Base-by-base conservation (phyloP, 1,140 invertebrate species). In the Hyles euphorbiae region DNA sequence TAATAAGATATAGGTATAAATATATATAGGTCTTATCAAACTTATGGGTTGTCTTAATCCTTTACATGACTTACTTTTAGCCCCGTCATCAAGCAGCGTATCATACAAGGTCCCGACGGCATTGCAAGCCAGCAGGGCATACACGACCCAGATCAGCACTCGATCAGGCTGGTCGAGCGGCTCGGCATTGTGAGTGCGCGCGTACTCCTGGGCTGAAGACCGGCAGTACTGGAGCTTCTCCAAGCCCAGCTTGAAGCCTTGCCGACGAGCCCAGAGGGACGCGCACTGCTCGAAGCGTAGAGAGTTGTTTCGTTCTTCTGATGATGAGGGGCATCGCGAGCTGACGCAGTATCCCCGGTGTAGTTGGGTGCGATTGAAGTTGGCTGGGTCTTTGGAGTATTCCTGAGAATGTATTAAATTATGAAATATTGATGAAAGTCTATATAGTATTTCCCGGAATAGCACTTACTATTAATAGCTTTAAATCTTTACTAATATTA, bases 261-360 rank as follows among this genome's bases (percentile, higher is more conserved):
- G 63, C 5, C 36, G 53, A 8, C 61, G 34, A 4, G 60, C 66
- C 56, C 69, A 60, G n/a, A 53, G 63, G 9, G 73, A 58, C 3
- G 77, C 68, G 65, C 77, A 82, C 5, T 49, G 63, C 63, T 72
- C 70, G 66, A 82, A 80, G 34, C 70, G 72, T 3, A 52, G 53
- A 2, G 72, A 62, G 2, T 47, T 44, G 59, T 74, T 72, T 5
- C 9, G 12, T 43, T 72, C 76, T 8, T 12, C 22, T 9, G 60
- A 8, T 36, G 55, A 40, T 4, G 53, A 36, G 0, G 70, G 63
- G 43, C 74, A 78, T 1, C 74, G 63, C 34, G 64, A 51, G 32
- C 58, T 66, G 9, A 80, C 52, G 60, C 77, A 80, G 61, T 72
- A 68, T 0, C 75, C 75, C 7, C 76, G 75, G 61, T 79, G 68